Base-by-base conservation (phyloP, 1,140 invertebrate genomes). In the Danaus plexippus region DNA sequence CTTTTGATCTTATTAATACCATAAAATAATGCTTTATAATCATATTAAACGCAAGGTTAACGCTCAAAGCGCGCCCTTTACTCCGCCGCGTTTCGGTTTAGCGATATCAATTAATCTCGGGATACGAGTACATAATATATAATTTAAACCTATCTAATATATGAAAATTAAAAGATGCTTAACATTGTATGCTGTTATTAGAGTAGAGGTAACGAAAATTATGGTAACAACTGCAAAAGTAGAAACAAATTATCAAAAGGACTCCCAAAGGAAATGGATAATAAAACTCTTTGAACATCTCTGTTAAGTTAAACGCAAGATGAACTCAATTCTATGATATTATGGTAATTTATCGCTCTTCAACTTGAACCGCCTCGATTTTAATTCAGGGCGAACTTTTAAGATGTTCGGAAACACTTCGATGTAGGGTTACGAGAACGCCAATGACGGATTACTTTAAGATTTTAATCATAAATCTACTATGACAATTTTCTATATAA, bases 21-120 rank as follows among this genome's bases (percentile, higher is more conserved):
- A 71, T 76, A 89, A 90, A 90, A 90, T 90, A 90, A 90, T 90
- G 88, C 89, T 88, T 87, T 87, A 88, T 90, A 90, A 90, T 90
- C 89, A 89, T 89, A 90, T 90, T 90, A 90, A 89, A 89, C 87
- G 86, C 87, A 87, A 89, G 88, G 88, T 90, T 90, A 89, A 87
- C 85, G 87, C 80, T 76, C 68, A 69, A 74, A 70, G 59, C 64
- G 67, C 69, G 66, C 77, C 72, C 73, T 66, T 52, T 54, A 64
- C 77, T 80, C 82, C 83, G 56, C 88, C 84, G 57, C 62, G 64
- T 67, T 67, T 70, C 74, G 50, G 64, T 52, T 56, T 66, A 86
- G 83, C 87, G 88, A 89, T 90, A 89, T 89, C 88, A 90, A 89
- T 89, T 89, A 41, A 47, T 32, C 22, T 32, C 22, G 22, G 22